These are phyloP conservation scores for Phrynocephalus vlangalii DNA, from an alignment of 2,797 vertebrate species.

Conservation along the genomic window DNA sequence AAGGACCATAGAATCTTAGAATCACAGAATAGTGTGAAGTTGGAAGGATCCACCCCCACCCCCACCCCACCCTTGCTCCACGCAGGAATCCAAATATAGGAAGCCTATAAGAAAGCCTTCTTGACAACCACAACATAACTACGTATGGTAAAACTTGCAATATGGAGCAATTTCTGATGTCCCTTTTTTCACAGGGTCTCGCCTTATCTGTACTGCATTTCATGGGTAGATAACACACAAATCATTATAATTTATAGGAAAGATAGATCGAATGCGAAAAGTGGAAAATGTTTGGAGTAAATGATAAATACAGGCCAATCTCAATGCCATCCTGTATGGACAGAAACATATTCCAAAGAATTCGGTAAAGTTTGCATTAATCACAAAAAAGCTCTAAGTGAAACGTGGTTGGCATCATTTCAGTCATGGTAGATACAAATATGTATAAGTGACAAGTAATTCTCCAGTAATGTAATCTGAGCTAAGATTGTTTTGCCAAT, in stretches of 20 bases:
- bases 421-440: neutral
- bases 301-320: neutral
- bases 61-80: no score
- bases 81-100: no score
- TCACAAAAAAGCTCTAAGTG: neutral
- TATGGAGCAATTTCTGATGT: neutral
- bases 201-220: neutral
- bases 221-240: neutral
- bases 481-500: neutral
- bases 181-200: neutral
- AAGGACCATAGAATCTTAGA: no score
- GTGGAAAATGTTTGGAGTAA: neutral
- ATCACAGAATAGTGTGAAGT: no score
- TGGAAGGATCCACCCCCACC: no score
- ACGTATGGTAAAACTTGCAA: neutral
- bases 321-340: neutral
- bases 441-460: neutral
- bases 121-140: neutral
- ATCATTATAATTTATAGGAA: neutral
- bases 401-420: neutral
- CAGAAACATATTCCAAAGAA: neutral
- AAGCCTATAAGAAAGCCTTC: neutral
- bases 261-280: neutral
- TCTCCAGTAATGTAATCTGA: neutral
- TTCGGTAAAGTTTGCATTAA: neutral